Percentiles rank a stretch among this genome's conserved stretches.
These are phyloP conservation scores for Xiphorhynchus erythropygius DNA, from an alignment of 2,797 vertebrate genomes.

Conservation along the genomic window DNA sequence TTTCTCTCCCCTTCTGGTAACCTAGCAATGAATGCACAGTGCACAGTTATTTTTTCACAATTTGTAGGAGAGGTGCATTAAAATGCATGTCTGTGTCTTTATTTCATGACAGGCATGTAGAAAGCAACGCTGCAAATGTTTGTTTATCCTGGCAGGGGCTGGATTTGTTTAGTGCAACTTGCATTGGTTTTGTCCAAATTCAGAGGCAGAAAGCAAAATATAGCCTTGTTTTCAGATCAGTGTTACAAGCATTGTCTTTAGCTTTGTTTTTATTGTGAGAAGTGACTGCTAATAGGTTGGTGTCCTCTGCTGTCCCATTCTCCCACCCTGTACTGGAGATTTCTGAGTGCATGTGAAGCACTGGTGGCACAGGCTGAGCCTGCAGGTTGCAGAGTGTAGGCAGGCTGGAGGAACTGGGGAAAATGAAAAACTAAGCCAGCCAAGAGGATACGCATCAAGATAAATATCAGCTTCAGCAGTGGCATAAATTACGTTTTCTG, in stretches of 20 bases:
- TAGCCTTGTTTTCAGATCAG: not conserved
- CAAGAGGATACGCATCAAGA: constrained; percentile 58
- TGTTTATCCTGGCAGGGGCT: constrained; percentile 61
- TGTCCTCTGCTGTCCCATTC: not conserved
- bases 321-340: not conserved
- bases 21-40: constrained; percentile 37
- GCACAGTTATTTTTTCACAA: constrained; percentile 52
- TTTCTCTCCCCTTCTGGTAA: constrained; percentile 35
- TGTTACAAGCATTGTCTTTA: constrained; percentile 7
- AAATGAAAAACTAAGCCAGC: constrained; percentile 64
- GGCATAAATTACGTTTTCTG: constrained; percentile 56
- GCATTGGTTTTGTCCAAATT: constrained; percentile 42
- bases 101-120: constrained; percentile 49
- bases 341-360: not conserved
- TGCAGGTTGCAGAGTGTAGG: not conserved
- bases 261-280: not conserved
- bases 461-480: constrained; percentile 66
- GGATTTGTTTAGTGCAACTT: constrained; percentile 51
- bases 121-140: constrained; percentile 52
- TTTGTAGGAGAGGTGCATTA: constrained; percentile 52
- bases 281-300: not conserved
- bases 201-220: constrained; percentile 36
- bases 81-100: constrained; percentile 55
- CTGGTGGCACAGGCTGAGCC: not conserved
- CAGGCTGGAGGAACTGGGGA: not conserved